Percentiles rank a stretch among this genome's conserved stretches.
These are phyloP conservation scores for Podotricha telesiphe DNA, from an alignment of 2,888 invertebrate genomes.

Conservation along the genomic window DNA sequence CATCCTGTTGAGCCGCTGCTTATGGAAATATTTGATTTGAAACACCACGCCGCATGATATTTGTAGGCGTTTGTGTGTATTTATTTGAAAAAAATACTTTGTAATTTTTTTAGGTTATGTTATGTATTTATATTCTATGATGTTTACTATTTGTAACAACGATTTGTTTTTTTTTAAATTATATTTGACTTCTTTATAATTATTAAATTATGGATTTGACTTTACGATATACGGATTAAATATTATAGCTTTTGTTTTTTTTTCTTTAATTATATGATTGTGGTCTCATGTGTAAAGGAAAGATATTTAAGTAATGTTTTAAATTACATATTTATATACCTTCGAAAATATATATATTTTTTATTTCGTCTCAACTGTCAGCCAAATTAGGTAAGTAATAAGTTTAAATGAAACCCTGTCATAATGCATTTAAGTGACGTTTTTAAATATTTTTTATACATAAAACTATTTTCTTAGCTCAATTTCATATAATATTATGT, in stretches of 20 bases:
- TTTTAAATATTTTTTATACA: not conserved
- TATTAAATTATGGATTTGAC: too few species aligned
- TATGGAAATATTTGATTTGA: conserved; percentile 97
- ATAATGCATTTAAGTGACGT: conserved; percentile 6
- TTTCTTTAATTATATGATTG: not conserved
- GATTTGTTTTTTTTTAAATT: not conserved
- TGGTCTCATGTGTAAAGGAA: not conserved
- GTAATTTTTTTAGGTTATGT: too few species aligned
- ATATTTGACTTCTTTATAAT: too few species aligned
- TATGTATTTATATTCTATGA: too few species aligned
- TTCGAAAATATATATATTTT: too few species aligned
- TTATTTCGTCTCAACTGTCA: too few species aligned
- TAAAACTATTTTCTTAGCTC: not conserved
- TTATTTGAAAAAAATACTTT: too few species aligned
- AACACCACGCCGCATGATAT: conserved; percentile 78
- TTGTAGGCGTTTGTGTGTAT: not conserved
- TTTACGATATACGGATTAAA: too few species aligned
- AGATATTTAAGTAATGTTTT: too few species aligned
- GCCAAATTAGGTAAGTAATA: too few species aligned
- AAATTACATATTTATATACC: too few species aligned
- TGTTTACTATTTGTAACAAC: not conserved
- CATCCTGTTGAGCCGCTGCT: conserved; percentile 97
- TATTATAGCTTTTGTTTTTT: not conserved
- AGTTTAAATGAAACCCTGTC: too few species aligned
- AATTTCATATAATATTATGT: not conserved